Percentiles rank a stretch among this genome's conserved stretches.
Conservation (phyloP, 2,113 vertebrate genomes). For the Pygoscelis adeliae region DNA sequence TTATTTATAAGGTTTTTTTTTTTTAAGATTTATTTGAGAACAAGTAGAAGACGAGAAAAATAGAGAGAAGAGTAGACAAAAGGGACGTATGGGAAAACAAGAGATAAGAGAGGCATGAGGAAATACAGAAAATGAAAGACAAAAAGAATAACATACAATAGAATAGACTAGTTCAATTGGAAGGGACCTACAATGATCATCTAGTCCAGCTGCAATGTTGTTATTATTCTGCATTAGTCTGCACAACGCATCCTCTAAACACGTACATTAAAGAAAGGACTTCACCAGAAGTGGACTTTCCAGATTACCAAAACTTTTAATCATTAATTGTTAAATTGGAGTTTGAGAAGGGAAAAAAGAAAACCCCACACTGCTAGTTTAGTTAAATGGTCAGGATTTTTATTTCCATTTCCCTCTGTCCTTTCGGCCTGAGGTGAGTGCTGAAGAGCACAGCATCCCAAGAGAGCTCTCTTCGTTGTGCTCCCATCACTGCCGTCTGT, state of each 20-base stretch:
- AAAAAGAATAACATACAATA: background rate
- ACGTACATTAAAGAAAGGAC: background rate
- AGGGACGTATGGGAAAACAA: background rate
- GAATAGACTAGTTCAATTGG: background rate
- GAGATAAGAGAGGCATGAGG: background rate
- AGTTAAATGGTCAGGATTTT: background rate
- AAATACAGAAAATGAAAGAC: background rate
- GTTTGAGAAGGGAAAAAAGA: background rate
- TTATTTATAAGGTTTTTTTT: background rate
- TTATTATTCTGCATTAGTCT: background rate
- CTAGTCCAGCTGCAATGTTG: background rate
- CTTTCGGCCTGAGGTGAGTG: background rate
- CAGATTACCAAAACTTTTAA: background rate
- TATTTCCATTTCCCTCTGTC: background rate
- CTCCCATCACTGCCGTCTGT: background rate
- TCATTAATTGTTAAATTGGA: background rate
- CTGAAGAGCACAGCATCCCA: background rate
- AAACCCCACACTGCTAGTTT: background rate
- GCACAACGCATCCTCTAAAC: background rate
- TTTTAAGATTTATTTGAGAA: background rate
- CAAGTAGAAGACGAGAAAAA: background rate
- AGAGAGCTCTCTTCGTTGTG: background rate
- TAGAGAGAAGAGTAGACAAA: background rate
- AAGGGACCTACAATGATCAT: background rate
- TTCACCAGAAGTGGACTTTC: background rate